Evolutionary conservation across 2,113 vertebrate genomes (phyloP), one percentile per base, ranked within the genome.

Genomic region (Gorsachius goisagi): DNA sequence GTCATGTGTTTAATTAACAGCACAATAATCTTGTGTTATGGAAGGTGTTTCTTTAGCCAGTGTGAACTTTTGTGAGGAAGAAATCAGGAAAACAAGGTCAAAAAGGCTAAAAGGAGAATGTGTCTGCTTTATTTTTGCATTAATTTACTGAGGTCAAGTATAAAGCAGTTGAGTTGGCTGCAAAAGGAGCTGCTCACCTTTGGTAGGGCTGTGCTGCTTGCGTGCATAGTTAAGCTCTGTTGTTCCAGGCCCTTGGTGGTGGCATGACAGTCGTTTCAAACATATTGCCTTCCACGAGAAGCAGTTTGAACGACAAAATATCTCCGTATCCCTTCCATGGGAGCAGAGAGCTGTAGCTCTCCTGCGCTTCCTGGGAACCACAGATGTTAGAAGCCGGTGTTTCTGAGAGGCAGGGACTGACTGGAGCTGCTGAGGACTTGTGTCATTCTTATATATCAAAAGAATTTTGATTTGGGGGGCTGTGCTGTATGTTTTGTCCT

Each of bases 371-470:
- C 45, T 68, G 76, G 47, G 47, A 71, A 12, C 23, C 16, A 9
- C 22, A 19, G n/a, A 3, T 0, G 0, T 41, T 35, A 27, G 53
- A 39, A 69, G 21, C 37, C 87, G 45, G 20, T 53, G 41, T 45
- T 64, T 60, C 28, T 77, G 73, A 80, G 68, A 50, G 44, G 17
- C 53, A 60, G 35, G 24, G 41, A 2, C 52, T 55, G 88, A 30
- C 56, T 67, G 44, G 32, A 76, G 12, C 76, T 91, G 41, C 58
- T 68, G 35, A 44, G 63, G 44, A 17, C 58, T 47, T 45, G 15
- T 69, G 55, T 24, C 11, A 4, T 39, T 89, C n/a, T 71, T 53
- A 6, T 35, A 1, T 81, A 35, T 69, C 12, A 35, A 10, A 77
- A 85, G 15, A 81, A 58, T 59, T 26, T 45, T 73, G 22, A 27